phyloP scores from a whole-genome alignment of 2,113 vertebrate genomes.

The Bufo bufo region DNA sequence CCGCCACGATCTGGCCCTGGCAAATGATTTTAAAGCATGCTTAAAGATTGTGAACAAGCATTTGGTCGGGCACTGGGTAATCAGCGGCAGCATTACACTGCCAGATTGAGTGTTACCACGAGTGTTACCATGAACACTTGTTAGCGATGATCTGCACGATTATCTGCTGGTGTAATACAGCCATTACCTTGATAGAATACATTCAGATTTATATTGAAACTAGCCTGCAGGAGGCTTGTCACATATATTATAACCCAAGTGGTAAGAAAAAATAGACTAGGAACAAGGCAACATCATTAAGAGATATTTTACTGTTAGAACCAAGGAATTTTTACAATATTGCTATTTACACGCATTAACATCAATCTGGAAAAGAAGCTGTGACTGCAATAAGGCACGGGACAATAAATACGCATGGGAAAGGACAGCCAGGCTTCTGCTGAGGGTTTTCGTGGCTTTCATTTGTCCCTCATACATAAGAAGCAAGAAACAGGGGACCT shows the following conservation, averaged over 20 bases:
- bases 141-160: too few relatives aligned
- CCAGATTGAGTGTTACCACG: too few relatives aligned
- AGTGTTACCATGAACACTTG: too few relatives aligned
- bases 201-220: too few relatives aligned
- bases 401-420: conserved; percentile 56
- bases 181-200: too few relatives aligned
- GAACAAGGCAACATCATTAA: conserved; percentile 27
- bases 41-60: too few relatives aligned
- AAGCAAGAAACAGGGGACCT: conserved; percentile 45
- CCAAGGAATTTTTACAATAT: conserved; percentile 38
- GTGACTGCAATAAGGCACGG: conserved; percentile 52
- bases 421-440: conserved; percentile 5
- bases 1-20: too few relatives aligned
- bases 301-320: conserved; percentile 55
- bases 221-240: background rate
- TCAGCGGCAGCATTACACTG: too few relatives aligned
- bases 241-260: background rate
- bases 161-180: too few relatives aligned
- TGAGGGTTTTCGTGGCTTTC: background rate
- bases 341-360: conserved; percentile 57
- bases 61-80: too few relatives aligned
- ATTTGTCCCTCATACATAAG: background rate
- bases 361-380: conserved; percentile 19
- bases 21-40: too few relatives aligned
- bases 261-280: background rate